These are phyloP conservation scores for Urocyon cinereoargenteus DNA, from an alignment of 2,797 vertebrate species.

Conservation along the genomic window DNA sequence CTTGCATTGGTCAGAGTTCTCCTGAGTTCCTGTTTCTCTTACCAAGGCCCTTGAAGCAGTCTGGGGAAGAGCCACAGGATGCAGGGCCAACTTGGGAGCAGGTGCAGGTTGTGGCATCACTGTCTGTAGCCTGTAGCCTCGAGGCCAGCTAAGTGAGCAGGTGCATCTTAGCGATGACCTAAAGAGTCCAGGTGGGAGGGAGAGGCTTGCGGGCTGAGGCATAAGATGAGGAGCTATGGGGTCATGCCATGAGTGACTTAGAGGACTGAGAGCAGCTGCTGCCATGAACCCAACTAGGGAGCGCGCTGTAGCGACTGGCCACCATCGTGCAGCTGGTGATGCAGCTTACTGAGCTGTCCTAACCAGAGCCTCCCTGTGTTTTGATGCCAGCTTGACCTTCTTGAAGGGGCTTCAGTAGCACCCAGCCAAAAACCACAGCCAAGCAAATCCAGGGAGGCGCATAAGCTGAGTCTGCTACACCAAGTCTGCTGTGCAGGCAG, in stretches of 20 bases:
- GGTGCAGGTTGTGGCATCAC: neutral
- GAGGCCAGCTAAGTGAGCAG: neutral
- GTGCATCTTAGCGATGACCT: neutral
- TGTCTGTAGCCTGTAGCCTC: neutral
- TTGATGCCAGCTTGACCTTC: neutral
- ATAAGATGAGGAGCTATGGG: neutral
- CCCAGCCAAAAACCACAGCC: neutral
- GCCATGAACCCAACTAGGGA: accelerated
- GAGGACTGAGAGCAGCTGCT: neutral
- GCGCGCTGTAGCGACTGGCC: neutral
- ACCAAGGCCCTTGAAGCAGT: neutral
- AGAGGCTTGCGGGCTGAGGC: too few species aligned
- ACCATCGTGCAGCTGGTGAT: neutral
- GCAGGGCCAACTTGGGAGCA: neutral
- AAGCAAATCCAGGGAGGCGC: neutral
- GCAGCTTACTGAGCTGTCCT: neutral
- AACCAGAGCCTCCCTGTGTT: neutral
- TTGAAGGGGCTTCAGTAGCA: neutral
- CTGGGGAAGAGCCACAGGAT: neutral
- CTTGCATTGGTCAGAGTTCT: neutral
- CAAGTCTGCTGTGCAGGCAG: too few species aligned
- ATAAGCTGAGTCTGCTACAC: neutral
- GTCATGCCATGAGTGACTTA: neutral
- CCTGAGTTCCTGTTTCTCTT: neutral
- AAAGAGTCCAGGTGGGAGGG: neutral